These are phyloP conservation scores for Coreius guichenoti DNA, from an alignment of 2,797 vertebrate genomes.

Conservation along the genomic window DNA sequence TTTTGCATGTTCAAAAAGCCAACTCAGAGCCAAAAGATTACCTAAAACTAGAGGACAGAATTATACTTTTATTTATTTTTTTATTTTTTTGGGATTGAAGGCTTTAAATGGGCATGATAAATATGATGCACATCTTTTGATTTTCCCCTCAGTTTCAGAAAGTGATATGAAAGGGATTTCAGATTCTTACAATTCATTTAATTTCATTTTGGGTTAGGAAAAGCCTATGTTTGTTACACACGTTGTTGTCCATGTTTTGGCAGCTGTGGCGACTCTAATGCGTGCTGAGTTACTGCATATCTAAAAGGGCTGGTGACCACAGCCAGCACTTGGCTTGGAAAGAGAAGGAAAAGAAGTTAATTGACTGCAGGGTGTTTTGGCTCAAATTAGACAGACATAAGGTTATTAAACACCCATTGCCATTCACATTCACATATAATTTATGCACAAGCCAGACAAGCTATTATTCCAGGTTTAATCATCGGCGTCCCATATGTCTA, in stretches of 20 bases:
- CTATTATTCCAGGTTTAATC: constrained; percentile 50
- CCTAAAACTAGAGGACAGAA: constrained; percentile 24
- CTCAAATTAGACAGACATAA: constrained; percentile 40
- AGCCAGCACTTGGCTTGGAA: constrained; percentile 1
- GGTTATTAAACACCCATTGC: constrained; percentile 43
- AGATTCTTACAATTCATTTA: not conserved
- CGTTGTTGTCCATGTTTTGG: constrained; percentile 15
- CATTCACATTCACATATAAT: constrained; percentile 30
- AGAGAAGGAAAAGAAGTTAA: constrained; percentile 25
- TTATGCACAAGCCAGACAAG: constrained; percentile 31
- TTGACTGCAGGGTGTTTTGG: constrained; percentile 32
- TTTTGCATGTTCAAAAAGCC: constrained; percentile 24
- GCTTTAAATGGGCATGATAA: constrained; percentile 21
- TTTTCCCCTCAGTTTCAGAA: not conserved
- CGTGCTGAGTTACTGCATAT: constrained; percentile 14
- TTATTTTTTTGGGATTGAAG: constrained; percentile 27
- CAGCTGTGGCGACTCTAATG: not conserved
- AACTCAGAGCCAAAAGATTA: constrained; percentile 34
- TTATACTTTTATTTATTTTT: constrained; percentile 5
- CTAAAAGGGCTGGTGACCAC: constrained; percentile 8
- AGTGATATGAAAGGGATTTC: not conserved
- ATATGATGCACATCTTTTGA: constrained; percentile 36
- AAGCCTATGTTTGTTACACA: not conserved
- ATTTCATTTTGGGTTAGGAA: not conserved
- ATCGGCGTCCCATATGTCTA: constrained; percentile 23